Evolutionary conservation across 2,888 invertebrate species (phyloP), one percentile per base, ranked within the genome.

Genomic region (Mesochorus sp.): DNA sequence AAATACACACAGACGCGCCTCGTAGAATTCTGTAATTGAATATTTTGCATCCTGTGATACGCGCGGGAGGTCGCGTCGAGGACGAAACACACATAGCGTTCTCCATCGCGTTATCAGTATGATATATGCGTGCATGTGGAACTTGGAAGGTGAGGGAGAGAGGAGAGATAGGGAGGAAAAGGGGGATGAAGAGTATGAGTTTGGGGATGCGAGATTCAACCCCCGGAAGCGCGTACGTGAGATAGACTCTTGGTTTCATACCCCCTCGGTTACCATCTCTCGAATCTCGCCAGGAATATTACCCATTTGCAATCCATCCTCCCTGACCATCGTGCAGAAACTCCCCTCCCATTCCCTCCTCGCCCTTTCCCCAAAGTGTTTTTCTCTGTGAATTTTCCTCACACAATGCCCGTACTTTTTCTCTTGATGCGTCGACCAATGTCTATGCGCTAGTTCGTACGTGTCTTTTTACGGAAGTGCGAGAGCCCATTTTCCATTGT

Each of bases 11-110:
- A n/a, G n/a, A 8, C 8, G 39, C 42, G 68, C 21, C 21, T 57
- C 31, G 37, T 34, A 42, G 37, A 68, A 77, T 68, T 62, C 68
- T 57, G 62, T 74, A 77, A 76, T 77, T 77, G 77, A 77, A 77
- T 77, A 73, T 74, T 73, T 66, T 57, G 70, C 53, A 34, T 62
- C 55, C 55, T 34, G 47, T 24, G 49, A 61, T 61, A 75, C 51
- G 26, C 19, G 37, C 19, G 24, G 37, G 68, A 51, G 68, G 67
- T 75, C 68, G 73, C 37, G 12, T 12, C 21, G 53, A 10, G 51
- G 24, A n/a, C 14, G 28, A 31, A 57, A 55, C 42, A 68, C 12
- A 42, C 42, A 14, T 26, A 28, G 12, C 21, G 64, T 17, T 34
- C 5, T 28, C 21, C 44, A 6, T 53, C 73, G 61, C 62, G 77